Percentiles rank a stretch among this genome's conserved stretches.
These are phyloP conservation scores for Dicyrtomina minuta DNA, from an alignment of 2,888 invertebrate genomes.

Conservation along the genomic window DNA sequence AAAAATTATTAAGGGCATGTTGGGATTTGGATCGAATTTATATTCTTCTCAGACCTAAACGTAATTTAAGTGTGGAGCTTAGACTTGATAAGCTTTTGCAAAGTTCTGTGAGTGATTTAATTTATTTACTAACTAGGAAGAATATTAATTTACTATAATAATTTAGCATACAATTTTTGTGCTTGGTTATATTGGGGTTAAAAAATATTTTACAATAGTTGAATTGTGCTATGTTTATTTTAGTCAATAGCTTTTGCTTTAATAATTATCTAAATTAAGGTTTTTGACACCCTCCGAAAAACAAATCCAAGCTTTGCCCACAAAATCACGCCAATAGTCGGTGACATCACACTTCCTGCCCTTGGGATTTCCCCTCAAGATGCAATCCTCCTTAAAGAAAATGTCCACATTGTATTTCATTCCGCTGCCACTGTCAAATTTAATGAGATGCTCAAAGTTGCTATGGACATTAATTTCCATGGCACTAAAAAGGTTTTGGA, in stretches of 20 bases:
- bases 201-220: too few relatives aligned
- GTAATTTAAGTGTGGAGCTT: slow-evolving; percentile 75
- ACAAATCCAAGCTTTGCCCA: slow-evolving; percentile 67
- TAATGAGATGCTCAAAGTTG: slow-evolving; percentile 90
- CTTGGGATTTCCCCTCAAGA: slow-evolving; percentile 78
- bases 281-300: slow-evolving; percentile 72
- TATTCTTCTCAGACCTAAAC: slow-evolving; percentile 80
- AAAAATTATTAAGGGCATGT: slow-evolving; percentile 85
- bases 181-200: too few relatives aligned
- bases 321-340: slow-evolving; percentile 72
- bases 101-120: slow-evolving; percentile 69
- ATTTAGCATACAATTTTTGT: too few relatives aligned
- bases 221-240: too few relatives aligned
- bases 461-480: slow-evolving; percentile 92
- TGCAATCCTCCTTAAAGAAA: slow-evolving; percentile 68
- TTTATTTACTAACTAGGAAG: too few relatives aligned
- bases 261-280: slow-evolving; percentile 58
- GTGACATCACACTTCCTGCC: slow-evolving; percentile 81
- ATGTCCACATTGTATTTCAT: slow-evolving; percentile 89
- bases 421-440: slow-evolving; percentile 98
- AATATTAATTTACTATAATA: too few relatives aligned
- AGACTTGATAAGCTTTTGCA: slow-evolving; percentile 76
- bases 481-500: slow-evolving; percentile 90
- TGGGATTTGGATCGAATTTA: slow-evolving; percentile 76
- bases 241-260: too few relatives aligned